These are phyloP conservation scores for Zaprionus ornatus DNA, from an alignment of 1,140 invertebrate species.

Conservation along the genomic window DNA sequence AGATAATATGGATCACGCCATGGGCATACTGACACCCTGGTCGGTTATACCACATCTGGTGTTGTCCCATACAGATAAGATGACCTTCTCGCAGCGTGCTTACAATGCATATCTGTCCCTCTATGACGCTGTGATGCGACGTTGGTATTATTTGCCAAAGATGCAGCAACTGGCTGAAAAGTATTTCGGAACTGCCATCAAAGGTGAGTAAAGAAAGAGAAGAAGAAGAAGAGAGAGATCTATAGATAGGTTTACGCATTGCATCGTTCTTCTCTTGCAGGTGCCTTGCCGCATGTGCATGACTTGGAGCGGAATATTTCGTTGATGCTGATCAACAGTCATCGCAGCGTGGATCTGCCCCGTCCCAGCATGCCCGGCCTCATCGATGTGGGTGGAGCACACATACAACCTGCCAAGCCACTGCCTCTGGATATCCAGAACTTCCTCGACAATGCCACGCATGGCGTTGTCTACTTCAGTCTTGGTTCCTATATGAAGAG, in stretches of 20 bases:
- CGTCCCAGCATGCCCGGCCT: conserved; percentile 84
- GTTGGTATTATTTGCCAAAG: conserved; percentile 71
- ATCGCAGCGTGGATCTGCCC: conserved; percentile 84
- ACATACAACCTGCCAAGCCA: conserved; percentile 81
- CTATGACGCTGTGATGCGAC: conserved; percentile 70
- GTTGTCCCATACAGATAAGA: conserved; percentile 82
- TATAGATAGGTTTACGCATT: not conserved
- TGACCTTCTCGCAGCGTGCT: conserved; percentile 70
- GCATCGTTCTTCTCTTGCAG: conserved; percentile 21
- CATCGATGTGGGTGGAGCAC: conserved; percentile 85
- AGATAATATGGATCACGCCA: conserved; percentile 85
- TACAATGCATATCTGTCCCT: conserved; percentile 76
- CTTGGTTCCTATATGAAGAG: conserved; percentile 86
- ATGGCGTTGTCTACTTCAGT: conserved; percentile 87
- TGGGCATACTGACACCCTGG: conserved; percentile 85
- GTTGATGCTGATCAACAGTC: conserved; percentile 85
- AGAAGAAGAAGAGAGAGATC: not conserved
- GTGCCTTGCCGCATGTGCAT: conserved; percentile 77
- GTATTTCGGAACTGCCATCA: conserved; percentile 64
- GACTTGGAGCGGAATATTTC: conserved; percentile 85
- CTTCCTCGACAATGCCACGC: conserved; percentile 85
- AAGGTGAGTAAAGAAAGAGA: conserved; percentile 37
- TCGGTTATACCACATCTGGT: conserved; percentile 84
- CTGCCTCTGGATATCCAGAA: conserved; percentile 83
- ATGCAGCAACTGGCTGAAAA: conserved; percentile 81